These are phyloP conservation scores for Bombus pascuorum DNA, from an alignment of 1,140 invertebrate species.

Conservation along the genomic window DNA sequence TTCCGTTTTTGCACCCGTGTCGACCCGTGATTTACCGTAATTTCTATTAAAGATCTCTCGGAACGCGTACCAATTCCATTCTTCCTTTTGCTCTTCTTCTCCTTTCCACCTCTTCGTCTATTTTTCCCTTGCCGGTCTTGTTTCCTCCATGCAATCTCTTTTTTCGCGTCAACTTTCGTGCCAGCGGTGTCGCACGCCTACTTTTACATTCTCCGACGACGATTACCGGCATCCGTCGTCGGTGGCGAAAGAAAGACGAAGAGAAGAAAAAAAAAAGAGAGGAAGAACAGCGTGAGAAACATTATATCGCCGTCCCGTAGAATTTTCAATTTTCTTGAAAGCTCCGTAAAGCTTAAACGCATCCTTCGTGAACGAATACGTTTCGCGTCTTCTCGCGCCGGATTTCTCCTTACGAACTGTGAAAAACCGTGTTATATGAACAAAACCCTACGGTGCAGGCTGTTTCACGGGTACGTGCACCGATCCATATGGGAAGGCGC, in stretches of 20 bases:
- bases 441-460: neutral
- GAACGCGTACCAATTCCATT: constrained; percentile 27
- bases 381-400: neutral
- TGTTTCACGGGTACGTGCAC: neutral
- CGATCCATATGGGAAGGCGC: constrained; percentile 9
- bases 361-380: constrained; percentile 14
- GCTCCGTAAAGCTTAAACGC: constrained; percentile 26
- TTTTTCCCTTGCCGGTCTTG: neutral
- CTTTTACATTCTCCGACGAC: neutral
- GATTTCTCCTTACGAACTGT: neutral
- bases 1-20: constrained; percentile 40
- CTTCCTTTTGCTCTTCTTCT: neutral
- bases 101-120: too few relatives aligned
- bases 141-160: neutral
- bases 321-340: constrained; percentile 37
- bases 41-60: constrained; percentile 48
- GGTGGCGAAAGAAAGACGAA: neutral
- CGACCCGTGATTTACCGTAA: constrained; percentile 59
- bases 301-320: constrained; percentile 1
- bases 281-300: constrained; percentile 8
- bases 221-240: neutral
- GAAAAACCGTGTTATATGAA: constrained; percentile 26
- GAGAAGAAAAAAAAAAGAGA: neutral
- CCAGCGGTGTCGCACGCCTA: neutral
- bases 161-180: constrained; percentile 16